Percentiles rank a stretch among this genome's conserved stretches.
Evolutionary conservation across 2,113 vertebrate genomes (phyloP).

Genomic region (Reinhardtius hippoglossoides): DNA sequence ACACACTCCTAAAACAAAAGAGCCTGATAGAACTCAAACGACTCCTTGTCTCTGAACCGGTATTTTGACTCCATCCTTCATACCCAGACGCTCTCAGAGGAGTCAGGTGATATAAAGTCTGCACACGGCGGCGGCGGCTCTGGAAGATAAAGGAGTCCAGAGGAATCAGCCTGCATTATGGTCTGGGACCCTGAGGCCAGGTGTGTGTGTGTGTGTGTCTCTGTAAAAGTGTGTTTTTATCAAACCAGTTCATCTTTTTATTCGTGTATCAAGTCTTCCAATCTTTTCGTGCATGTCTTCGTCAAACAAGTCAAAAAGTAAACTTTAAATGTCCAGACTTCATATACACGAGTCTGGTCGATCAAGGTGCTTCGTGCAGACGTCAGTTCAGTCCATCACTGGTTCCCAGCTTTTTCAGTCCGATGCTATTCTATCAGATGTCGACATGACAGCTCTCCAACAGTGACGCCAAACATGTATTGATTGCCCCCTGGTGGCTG

Average conservation of each 20-base stretch:
- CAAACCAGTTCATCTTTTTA: not conserved
- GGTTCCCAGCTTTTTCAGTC: too few species aligned
- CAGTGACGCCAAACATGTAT: too few species aligned
- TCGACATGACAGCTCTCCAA: too few species aligned
- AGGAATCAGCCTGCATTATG: not conserved
- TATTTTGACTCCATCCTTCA: not conserved
- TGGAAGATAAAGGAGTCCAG: constrained; percentile 9
- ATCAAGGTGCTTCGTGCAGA: not conserved
- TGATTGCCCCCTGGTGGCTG: too few species aligned
- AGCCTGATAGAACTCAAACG: constrained; percentile 5
- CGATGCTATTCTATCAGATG: too few species aligned
- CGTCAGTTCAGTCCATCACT: too few species aligned
- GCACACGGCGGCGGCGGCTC: not conserved
- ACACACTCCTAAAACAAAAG: not conserved
- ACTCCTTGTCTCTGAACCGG: not conserved
- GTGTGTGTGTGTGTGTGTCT: not conserved
- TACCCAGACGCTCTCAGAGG: not conserved
- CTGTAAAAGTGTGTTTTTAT: not conserved
- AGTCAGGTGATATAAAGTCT: constrained; percentile 1
- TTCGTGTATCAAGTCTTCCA: not conserved
- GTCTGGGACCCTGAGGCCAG: constrained; percentile 6
- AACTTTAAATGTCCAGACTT: not conserved
- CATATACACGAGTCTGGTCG: not conserved
- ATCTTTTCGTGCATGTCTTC: not conserved
- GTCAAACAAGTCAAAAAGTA: not conserved